A percentile compares a stretch with the other conserved stretches of the same genome.
phyloP scores from a whole-genome alignment of 2,888 invertebrate genomes.

The Orthonevra nobilis region DNA sequence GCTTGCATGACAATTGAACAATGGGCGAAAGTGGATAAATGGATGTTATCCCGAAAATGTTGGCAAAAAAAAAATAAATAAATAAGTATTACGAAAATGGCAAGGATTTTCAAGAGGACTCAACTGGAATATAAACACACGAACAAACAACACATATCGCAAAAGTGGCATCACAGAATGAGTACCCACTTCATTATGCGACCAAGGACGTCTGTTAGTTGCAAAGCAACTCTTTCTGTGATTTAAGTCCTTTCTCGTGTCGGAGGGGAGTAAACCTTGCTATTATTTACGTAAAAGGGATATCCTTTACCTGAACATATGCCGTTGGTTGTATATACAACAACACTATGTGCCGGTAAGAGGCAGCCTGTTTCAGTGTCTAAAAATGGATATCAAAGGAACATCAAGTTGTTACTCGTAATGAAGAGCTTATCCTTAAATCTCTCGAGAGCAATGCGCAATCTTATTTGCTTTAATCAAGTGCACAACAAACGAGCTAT shows the following conservation, averaged over 20 bases:
- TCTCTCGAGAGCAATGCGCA: too few species aligned
- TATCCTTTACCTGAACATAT: background rate
- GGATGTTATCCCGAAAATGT: constrained; percentile 52
- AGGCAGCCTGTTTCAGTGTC: too few species aligned
- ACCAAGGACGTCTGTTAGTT: constrained; percentile 11
- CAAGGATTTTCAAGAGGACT: constrained; percentile 50
- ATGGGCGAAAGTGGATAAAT: constrained; percentile 53
- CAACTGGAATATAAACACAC: too few species aligned
- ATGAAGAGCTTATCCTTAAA: too few species aligned
- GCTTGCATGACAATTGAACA: constrained; percentile 60
- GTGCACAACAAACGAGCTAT: too few species aligned
- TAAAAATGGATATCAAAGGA: too few species aligned
- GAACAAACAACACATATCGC: too few species aligned
- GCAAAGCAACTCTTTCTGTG: background rate
- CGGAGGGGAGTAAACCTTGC: constrained; percentile 10
- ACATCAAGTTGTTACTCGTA: too few species aligned
- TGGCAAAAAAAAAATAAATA: background rate
- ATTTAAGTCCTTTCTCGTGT: constrained; percentile 21
- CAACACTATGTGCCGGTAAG: too few species aligned
- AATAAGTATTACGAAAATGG: background rate
- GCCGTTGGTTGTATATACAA: too few species aligned
- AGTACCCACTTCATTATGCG: constrained; percentile 58
- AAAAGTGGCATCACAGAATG: constrained; percentile 57
- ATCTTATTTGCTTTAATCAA: too few species aligned
- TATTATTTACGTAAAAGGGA: constrained; percentile 12